Evolutionary conservation across 1,140 invertebrate genomes (phyloP), one percentile per base, ranked within the genome.

Genomic region (Wasmannia auropunctata): DNA sequence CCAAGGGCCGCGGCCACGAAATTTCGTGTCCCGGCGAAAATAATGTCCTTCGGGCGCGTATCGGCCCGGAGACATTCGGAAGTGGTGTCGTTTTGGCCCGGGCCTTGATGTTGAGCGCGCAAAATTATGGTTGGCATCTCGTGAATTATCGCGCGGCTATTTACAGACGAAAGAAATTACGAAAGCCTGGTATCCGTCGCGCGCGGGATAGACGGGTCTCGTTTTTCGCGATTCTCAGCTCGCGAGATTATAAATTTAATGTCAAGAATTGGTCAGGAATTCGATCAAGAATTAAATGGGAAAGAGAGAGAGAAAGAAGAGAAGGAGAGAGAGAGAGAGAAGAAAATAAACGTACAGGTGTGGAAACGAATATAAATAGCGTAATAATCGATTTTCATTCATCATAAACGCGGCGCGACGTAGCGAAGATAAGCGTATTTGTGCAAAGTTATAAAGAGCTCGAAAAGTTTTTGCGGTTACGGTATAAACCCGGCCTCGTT

Each of bases 11-110:
- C 22, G 31, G 51, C 67, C 28, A 79, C 75, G 79, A 37, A 83
- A 83, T 74, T 74, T 83, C 37, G 37, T 83, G 67, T 28, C 37
- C 16, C 56, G 28, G 49, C 75, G 28, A 51, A 54, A 70, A 80
- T 43, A 87, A 87, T 85, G 63, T 76, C 76, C 46, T 37, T 65
- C 46, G 28, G 25, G 31, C 86, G 34, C n/a, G 81, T 81, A 87
- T 89, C 88, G 81, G 75, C 51, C 51, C n/a, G n/a, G 37, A 14
- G 63, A 72, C 79, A 43, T 83, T 83, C 79, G 79, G 79, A 83
- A 83, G 79, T 83, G 10, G 19, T 83, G 67, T 31, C 79, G 79
- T 65, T 37, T 56, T 25, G 67, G 28, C 34, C n/a, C 74, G 28
- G 67, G 51, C 67, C 79, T 72, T 72, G 65, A 83, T 37, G 67